Evolutionary conservation across 2,888 invertebrate species (phyloP).

Genomic region (Chymomyza fuscimana): DNA sequence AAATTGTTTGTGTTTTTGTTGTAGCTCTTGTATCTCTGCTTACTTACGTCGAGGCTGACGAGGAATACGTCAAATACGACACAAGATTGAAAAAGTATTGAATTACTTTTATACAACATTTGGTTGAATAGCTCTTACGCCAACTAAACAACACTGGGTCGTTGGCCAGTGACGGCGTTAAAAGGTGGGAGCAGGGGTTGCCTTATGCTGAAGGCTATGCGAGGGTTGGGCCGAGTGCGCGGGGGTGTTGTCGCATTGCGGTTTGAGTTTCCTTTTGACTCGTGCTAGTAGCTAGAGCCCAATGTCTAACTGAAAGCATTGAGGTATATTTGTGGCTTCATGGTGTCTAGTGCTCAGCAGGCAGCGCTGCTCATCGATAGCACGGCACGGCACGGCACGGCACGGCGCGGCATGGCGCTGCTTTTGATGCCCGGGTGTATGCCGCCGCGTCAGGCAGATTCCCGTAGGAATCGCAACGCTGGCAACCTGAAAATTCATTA

Average conservation of each 20-base stretch:
- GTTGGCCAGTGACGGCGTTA: constrained; percentile 1
- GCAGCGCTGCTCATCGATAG: no score
- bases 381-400: neutral
- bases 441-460: constrained; percentile 42
- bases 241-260: constrained; percentile 44
- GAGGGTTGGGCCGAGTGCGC: neutral
- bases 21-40: constrained; percentile 1
- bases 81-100: constrained; percentile 70
- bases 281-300: constrained; percentile 5
- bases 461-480: constrained; percentile 58
- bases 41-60: constrained; percentile 6
- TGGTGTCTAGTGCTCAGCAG: constrained; percentile 10
- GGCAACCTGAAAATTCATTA: constrained; percentile 65
- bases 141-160: constrained; percentile 2
- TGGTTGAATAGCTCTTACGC: constrained; percentile 61
- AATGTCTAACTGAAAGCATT: constrained; percentile 19
- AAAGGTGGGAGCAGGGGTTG: constrained; percentile 3
- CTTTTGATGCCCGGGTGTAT: constrained; percentile 6
- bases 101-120: constrained; percentile 73
- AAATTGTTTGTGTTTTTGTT: constrained; percentile 11
- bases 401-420: neutral
- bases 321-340: constrained; percentile 54
- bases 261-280: constrained; percentile 67
- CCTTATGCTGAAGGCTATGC: neutral
- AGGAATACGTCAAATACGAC: constrained; percentile 13